Base-by-base conservation (phyloP, 2,113 vertebrate genomes). In the Prunella fulvescens region DNA sequence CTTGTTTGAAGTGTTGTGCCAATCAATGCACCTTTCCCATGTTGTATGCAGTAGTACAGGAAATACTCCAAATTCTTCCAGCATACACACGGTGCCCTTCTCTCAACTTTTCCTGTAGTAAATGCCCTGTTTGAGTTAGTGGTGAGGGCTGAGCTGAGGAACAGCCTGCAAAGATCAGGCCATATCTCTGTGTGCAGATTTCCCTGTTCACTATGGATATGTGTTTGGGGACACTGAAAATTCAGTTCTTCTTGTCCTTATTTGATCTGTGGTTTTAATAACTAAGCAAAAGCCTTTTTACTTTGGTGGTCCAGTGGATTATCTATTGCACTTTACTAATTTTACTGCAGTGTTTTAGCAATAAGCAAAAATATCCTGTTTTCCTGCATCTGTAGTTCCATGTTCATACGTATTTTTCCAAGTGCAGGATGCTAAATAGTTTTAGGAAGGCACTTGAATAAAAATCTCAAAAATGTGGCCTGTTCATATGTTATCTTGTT, bases 381-480 rank as follows among this genome's bases (percentile, higher is more conserved):
- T 96, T 91, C 92, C 79, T 90, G 83, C 48, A 7, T 80, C 37
- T 60, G 11, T 76, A 87, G 60, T 76, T 94, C 84, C 2, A 7
- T 33, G 67, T 94, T 96, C 93, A 95, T 92, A 76, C 13, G 12
- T 58, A 44, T 72, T 97, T 97, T 98, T 87, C 72, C 45, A 92
- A 6, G 19, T 90, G 74, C 80, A 93, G 95, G 93, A 96, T 86
- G 92, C 78, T 95, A 87, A 96, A 91, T 81, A 91, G 64, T 95
- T 96, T 89, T 95, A 96, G 96, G 93, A 97, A 96, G 97, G 93
- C 91, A 79, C 82, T 94, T 93, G 90, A 80, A 67, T 81, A 95
- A 96, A 95, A 85, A 90, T 58, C 81, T 92, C 40, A 96, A 82
- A 96, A 94, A 96, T 90, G 56, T 39, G 72, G 80, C 94, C 96